Percentiles rank a stretch among this genome's conserved stretches.
Evolutionary conservation across 2,797 vertebrate genomes (phyloP).

Genomic region (Eulemur coronatus): DNA sequence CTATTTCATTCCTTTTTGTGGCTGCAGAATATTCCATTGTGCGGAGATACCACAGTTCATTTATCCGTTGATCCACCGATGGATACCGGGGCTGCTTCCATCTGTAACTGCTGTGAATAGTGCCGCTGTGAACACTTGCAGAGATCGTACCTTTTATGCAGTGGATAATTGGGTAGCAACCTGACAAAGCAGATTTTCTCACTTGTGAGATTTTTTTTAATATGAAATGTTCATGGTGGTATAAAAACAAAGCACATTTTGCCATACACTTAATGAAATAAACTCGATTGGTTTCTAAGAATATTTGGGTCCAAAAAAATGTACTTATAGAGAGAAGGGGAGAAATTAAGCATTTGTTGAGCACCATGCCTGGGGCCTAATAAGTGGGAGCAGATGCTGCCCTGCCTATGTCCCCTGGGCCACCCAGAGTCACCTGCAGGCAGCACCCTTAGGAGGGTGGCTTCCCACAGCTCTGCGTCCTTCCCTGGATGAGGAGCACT

Average conservation of each 20-base stretch:
- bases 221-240: neutral
- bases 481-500: neutral
- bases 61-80: neutral
- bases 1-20: neutral
- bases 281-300: neutral
- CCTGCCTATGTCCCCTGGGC: neutral
- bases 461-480: neutral
- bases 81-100: neutral
- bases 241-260: neutral
- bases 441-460: neutral
- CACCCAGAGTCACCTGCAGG: neutral
- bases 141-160: neutral
- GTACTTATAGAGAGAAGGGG: neutral
- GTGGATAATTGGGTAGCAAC: neutral
- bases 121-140: neutral
- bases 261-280: neutral
- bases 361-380: neutral
- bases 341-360: neutral
- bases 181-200: neutral
- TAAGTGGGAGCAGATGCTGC: neutral
- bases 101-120: neutral
- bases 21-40: neutral
- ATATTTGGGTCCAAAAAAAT: neutral
- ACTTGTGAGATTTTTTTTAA: neutral
- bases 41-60: neutral